Conservation (phyloP, 1,140 invertebrate genomes). For the Tetranychus cinnabarinus region DNA sequence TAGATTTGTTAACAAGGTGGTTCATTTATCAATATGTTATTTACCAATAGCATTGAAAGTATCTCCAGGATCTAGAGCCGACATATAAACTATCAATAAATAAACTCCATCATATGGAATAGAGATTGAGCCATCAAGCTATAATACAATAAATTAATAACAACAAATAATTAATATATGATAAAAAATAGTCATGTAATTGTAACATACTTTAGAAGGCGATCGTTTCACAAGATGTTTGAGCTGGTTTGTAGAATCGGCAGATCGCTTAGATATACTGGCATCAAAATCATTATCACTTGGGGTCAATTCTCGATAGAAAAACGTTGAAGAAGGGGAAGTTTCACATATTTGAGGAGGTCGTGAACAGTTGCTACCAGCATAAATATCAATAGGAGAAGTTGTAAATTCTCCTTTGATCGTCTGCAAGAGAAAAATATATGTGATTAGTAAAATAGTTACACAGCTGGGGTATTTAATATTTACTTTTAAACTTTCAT, state of each 20-base stretch:
- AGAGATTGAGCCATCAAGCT: slow-evolving; percentile 8
- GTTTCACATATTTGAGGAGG: not conserved
- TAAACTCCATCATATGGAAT: slow-evolving; percentile 24
- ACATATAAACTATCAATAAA: slow-evolving; percentile 22
- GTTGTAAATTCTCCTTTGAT: not conserved
- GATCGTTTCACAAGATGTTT: not conserved
- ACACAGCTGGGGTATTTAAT: too few relatives aligned
- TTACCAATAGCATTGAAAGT: slow-evolving; percentile 6
- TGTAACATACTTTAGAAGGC: too few relatives aligned
- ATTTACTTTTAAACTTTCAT: slow-evolving; percentile 5
- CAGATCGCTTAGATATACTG: not conserved
- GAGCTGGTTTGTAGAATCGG: not conserved
- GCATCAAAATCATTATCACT: not conserved
- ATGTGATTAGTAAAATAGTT: not conserved
- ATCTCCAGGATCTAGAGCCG: slow-evolving; percentile 5
- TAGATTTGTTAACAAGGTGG: not conserved
- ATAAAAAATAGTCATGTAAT: not conserved
- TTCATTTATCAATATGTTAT: slow-evolving; percentile 1
- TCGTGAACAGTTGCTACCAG: not conserved
- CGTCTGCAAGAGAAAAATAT: not conserved
- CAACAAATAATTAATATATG: too few relatives aligned
- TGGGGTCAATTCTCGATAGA: not conserved
- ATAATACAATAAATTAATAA: not conserved
- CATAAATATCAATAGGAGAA: not conserved
- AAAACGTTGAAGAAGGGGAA: not conserved